A percentile compares a stretch with the other conserved stretches of the same genome.
Evolutionary conservation across 1,140 invertebrate species (phyloP).

Genomic region (Oedothorax gibbosus): DNA sequence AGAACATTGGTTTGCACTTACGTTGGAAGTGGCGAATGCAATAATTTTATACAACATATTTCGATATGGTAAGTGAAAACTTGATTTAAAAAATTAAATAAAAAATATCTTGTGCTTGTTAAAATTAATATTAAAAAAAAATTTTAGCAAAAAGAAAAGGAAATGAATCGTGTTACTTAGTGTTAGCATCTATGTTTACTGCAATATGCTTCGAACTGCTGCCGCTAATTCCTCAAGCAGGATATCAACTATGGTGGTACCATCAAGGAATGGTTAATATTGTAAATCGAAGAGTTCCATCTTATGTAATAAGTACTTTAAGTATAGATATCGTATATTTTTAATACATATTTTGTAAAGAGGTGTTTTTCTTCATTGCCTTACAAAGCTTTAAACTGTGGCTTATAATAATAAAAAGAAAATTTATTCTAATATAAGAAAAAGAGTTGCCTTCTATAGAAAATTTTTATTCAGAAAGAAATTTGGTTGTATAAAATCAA

Average conservation of each 20-base stretch:
- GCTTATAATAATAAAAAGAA: no score
- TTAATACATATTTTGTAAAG: no score
- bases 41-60: not conserved
- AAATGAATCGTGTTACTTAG: not conserved
- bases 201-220: conserved; percentile 24
- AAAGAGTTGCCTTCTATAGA: no score
- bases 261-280: conserved; percentile 43
- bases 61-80: conserved; percentile 21
- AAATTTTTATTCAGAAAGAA: no score
- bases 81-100: no score
- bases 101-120: no score
- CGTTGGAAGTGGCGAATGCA: conserved; percentile 7
- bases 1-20: conserved; percentile 41
- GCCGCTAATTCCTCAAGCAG: conserved; percentile 3
- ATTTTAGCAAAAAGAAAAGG: conserved; percentile 34
- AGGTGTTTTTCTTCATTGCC: no score
- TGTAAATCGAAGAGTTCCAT: conserved; percentile 28
- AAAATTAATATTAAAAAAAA: not conserved
- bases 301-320: conserved; percentile 38
- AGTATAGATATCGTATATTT: not conserved
- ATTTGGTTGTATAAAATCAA: no score
- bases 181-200: conserved; percentile 1
- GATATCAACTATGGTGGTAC: conserved; percentile 55
- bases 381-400: no score
- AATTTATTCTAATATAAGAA: no score